Base-by-base conservation (phyloP, 64 coral and sea anemone species). In the Exaiptasia diaphana region DNA sequence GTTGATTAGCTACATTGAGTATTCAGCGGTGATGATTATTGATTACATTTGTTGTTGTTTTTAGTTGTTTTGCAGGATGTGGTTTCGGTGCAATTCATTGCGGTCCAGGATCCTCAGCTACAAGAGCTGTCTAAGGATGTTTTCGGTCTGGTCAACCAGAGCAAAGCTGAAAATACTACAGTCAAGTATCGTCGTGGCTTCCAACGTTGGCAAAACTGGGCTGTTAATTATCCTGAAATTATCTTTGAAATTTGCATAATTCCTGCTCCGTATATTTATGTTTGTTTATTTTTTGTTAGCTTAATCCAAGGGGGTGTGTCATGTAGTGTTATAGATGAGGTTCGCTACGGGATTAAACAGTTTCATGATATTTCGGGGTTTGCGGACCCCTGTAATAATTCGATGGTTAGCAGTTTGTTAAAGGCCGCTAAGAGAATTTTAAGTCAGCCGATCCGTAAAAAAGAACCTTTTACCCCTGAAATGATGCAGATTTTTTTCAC, bases 321-420 rank as follows among this genome's bases (percentile, higher is more conserved):
- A 0, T 69, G 30, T 69, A 8, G 2, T 21, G 4, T 5, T 35
- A 6, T 86, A 41, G 14, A 58, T 12, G 56, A 35, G 36, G 21
- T 58, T 43, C 28, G 62, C 26, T 76, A 86, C 31, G 83, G 70
- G 23, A 86, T 86, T 55, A 38, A 20, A 41, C 76, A 76, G 22
- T 83, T 85, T 73, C 82, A 85, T 39, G 74, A 74, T 0, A 45
- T 68, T 25, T 85, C 44, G 23, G 65, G 69, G 6, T 1, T 33
- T 13, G 23, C 24, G 26, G 64, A 76, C 60, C 83, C 71, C 33
- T 76, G 71, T 58, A 30, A 86, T 35, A 76, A 55, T 49, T n/a
- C n/a, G n/a, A n/a, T n/a, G n/a, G n/a, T n/a, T n/a, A n/a, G n/a
- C 64, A 56, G 28, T 76, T 76, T 59, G 41, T 86, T 45, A 75